These are phyloP conservation scores for Melanogrammus aeglefinus DNA, from an alignment of 2,797 vertebrate species.

Conservation along the genomic window DNA sequence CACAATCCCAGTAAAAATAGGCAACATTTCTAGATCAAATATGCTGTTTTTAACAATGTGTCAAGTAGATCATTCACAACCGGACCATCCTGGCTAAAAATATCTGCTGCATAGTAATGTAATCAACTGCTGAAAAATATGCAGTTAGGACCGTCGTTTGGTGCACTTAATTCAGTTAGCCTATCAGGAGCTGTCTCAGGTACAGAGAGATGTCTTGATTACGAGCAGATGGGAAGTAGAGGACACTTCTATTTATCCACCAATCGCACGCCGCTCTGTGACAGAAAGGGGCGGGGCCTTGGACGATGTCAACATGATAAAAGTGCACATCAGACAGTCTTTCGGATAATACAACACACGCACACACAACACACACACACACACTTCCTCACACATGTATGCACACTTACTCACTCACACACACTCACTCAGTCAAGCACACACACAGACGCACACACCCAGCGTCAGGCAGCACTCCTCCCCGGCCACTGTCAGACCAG, in stretches of 20 bases:
- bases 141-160: neutral
- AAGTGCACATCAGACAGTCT: slow-evolving; percentile 58
- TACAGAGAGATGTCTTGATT: slow-evolving; percentile 21
- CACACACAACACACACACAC: neutral
- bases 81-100: neutral
- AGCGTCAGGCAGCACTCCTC: slow-evolving; percentile 28
- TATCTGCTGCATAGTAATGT: slow-evolving; percentile 1
- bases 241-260: slow-evolving; percentile 22
- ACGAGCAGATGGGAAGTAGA: slow-evolving; percentile 14
- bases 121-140: neutral
- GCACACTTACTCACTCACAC: neutral
- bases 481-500: slow-evolving; percentile 27
- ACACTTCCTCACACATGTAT: neutral
- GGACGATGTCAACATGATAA: slow-evolving; percentile 63
- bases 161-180: slow-evolving; percentile 1
- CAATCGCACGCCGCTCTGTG: slow-evolving; percentile 39
- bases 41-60: slow-evolving; percentile 1
- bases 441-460: neutral
- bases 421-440: neutral
- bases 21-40: neutral
- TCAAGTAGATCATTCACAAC: neutral
- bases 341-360: slow-evolving; percentile 38
- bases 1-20: neutral
- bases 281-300: slow-evolving; percentile 37
- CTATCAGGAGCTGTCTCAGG: neutral